phyloP scores from a whole-genome alignment of 2,888 invertebrate genomes.

The Linyphia triangularis region DNA sequence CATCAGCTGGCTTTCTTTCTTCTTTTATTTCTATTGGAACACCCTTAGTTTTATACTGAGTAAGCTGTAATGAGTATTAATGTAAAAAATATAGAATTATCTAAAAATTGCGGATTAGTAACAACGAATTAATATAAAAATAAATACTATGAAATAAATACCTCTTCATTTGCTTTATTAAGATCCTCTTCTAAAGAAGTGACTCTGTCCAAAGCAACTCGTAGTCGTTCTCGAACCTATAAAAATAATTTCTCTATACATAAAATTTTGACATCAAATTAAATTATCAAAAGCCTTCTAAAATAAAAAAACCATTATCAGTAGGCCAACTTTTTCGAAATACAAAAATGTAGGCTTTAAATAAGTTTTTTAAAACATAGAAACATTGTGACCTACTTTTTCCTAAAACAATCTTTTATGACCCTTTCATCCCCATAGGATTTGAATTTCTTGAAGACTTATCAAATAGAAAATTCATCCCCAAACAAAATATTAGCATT shows the following conservation, averaged over 20 bases:
- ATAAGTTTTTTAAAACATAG: no score
- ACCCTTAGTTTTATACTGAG: slow-evolving; percentile 72
- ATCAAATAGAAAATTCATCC: no score
- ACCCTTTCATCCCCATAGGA: no score
- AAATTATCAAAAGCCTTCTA: no score
- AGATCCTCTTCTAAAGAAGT: slow-evolving; percentile 97
- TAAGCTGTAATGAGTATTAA: slow-evolving; percentile 51
- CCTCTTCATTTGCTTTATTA: slow-evolving; percentile 95
- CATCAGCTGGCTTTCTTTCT: slow-evolving; percentile 66
- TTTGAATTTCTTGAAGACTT: no score
- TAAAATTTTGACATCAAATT: no score
- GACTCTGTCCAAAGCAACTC: slow-evolving; percentile 97
- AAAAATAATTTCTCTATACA: neutral
- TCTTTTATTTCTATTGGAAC: slow-evolving; percentile 70
- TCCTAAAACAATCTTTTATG: no score
- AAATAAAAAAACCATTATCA: no score
- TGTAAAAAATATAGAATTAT: neutral
- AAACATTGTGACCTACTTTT: no score
- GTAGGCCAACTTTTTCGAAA: no score
- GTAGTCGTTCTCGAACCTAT: slow-evolving; percentile 94
- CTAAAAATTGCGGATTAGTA: neutral
- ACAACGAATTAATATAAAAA: neutral
- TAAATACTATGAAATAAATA: slow-evolving; percentile 1
- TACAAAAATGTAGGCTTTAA: no score
- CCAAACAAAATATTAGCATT: no score